Evolutionary conservation across 2,113 vertebrate species (phyloP).

Genomic region (Podarcis cretensis): DNA sequence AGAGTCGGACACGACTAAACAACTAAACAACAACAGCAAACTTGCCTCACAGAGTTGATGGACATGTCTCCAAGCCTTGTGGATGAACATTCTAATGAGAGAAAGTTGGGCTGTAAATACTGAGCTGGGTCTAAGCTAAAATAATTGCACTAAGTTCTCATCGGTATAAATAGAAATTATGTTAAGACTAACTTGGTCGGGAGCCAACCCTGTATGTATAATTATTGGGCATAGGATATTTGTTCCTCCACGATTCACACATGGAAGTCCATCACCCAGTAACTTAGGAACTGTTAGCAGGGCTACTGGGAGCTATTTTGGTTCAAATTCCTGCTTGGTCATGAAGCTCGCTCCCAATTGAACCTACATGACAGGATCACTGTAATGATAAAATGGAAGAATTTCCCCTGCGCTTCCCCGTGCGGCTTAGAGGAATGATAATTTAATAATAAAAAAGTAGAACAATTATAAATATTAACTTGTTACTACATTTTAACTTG

Average conservation of each 20-base stretch:
- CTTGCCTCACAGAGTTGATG: neutral
- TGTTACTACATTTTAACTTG: neutral
- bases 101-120: neutral
- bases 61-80: neutral
- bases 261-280: neutral
- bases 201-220: neutral
- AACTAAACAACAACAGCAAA: neutral
- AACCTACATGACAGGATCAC: neutral
- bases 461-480: neutral
- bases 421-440: neutral
- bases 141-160: too few species aligned
- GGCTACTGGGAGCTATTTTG: neutral
- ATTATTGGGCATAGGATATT: neutral
- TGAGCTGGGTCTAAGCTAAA: neutral
- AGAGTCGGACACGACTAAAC: too few species aligned
- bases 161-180: too few species aligned
- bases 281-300: neutral
- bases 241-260: neutral
- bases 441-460: neutral
- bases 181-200: neutral
- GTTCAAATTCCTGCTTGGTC: neutral
- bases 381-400: neutral
- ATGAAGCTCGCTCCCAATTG: neutral
- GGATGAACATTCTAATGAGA: neutral
- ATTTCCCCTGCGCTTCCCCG: neutral